Conservation (phyloP, 2,797 vertebrate genomes). For the Chaetodon trifasciatus region DNA sequence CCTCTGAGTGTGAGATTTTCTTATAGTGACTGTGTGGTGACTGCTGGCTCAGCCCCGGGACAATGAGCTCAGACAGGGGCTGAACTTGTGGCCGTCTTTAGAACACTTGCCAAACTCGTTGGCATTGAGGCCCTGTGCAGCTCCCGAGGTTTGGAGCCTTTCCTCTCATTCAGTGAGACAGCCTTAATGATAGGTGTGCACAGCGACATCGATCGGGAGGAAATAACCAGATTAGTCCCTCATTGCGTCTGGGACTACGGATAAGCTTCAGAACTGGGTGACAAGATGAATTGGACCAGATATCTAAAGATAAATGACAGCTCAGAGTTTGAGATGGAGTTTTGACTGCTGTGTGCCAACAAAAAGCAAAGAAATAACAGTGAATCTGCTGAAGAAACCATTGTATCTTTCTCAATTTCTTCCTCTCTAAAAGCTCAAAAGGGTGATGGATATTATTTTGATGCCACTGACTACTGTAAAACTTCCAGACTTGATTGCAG, state of each 20-base stretch:
- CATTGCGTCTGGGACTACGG: slow-evolving; percentile 65
- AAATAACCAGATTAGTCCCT: slow-evolving; percentile 81
- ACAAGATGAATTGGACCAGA: slow-evolving; percentile 69
- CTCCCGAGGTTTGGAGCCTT: slow-evolving; percentile 45
- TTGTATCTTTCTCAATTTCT: background rate
- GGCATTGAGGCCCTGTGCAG: slow-evolving; percentile 43
- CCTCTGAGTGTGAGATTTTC: slow-evolving; percentile 46
- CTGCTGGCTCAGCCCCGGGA: slow-evolving; percentile 47
- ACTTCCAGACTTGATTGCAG: slow-evolving; percentile 3
- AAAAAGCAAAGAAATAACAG: slow-evolving; percentile 49
- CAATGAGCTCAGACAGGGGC: slow-evolving; percentile 48
- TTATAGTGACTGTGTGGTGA: slow-evolving; percentile 48
- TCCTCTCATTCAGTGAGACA: slow-evolving; percentile 64
- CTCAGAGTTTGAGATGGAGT: slow-evolving; percentile 49
- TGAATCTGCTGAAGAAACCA: slow-evolving; percentile 33
- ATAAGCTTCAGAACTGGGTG: slow-evolving; percentile 67
- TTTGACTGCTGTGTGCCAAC: slow-evolving; percentile 40
- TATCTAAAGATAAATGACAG: slow-evolving; percentile 67
- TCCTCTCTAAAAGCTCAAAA: slow-evolving; percentile 37
- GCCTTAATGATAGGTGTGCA: slow-evolving; percentile 72
- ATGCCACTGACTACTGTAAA: background rate
- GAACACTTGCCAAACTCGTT: slow-evolving; percentile 57
- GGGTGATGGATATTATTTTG: slow-evolving; percentile 11
- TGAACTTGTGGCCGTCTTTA: slow-evolving; percentile 48
- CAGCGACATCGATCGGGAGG: slow-evolving; percentile 67